Percentiles rank a stretch among this genome's conserved stretches.
These are phyloP conservation scores for Leucoraja erinaceus DNA, from an alignment of 2,113 vertebrate species.

Conservation along the genomic window DNA sequence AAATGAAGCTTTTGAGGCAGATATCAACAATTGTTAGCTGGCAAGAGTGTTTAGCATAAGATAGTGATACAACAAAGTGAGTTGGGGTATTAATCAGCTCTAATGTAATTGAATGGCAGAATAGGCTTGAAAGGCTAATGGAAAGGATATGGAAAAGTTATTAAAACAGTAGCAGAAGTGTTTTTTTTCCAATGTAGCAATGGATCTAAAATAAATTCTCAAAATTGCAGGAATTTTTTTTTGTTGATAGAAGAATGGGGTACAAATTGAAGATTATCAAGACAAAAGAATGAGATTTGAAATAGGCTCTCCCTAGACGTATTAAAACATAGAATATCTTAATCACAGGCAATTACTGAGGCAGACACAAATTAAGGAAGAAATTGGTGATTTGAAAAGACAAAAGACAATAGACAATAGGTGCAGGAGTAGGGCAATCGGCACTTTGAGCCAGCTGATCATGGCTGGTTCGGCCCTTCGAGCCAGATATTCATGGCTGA, in stretches of 20 bases:
- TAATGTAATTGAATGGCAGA: neutral
- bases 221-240: neutral
- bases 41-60: neutral
- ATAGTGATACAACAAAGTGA: neutral
- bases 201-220: neutral
- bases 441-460: too few species aligned
- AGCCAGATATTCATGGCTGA: too few species aligned
- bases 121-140: neutral
- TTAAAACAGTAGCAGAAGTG: neutral
- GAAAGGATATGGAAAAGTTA: neutral
- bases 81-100: neutral
- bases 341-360: neutral
- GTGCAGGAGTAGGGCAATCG: too few species aligned
- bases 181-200: neutral
- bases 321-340: neutral
- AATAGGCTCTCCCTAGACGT: too few species aligned
- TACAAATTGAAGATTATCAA: neutral
- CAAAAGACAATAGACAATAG: too few species aligned
- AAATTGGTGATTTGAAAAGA: neutral
- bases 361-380: neutral
- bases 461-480: too few species aligned
- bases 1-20: too few species aligned
- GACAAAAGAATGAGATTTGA: too few species aligned
- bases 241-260: neutral
- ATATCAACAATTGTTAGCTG: neutral